Conservation (phyloP, 2,113 vertebrate genomes). For the Cephalopterus ornatus region DNA sequence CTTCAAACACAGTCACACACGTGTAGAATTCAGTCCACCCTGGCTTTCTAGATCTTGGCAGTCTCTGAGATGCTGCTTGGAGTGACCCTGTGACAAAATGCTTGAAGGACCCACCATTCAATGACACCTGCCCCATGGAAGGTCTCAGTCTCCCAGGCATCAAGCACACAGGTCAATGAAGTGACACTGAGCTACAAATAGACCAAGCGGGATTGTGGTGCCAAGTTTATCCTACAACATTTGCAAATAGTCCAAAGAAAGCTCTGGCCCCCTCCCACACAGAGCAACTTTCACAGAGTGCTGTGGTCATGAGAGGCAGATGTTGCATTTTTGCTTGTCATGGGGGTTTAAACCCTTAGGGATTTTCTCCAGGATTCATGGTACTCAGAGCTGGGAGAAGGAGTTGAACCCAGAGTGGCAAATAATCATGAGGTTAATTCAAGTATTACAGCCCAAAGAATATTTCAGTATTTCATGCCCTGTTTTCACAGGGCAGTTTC, state of each 20-base stretch:
- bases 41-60: background rate
- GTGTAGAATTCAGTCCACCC: accelerated
- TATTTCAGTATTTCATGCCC: background rate
- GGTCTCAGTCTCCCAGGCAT: background rate
- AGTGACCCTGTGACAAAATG: background rate
- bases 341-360: background rate
- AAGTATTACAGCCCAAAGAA: background rate
- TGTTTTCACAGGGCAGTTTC: background rate
- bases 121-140: background rate
- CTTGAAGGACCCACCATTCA: background rate
- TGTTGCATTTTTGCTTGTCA: background rate
- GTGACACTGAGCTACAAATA: background rate
- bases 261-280: background rate
- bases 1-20: background rate
- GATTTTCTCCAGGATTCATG: background rate
- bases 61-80: background rate
- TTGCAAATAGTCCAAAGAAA: background rate
- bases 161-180: background rate
- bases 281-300: background rate
- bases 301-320: background rate
- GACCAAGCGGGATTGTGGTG: background rate
- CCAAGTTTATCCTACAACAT: background rate
- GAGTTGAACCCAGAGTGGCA: background rate
- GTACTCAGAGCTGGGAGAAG: background rate
- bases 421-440: background rate